Conservation (phyloP, 2,888 invertebrate genomes). For the Orchestes rusci region DNA sequence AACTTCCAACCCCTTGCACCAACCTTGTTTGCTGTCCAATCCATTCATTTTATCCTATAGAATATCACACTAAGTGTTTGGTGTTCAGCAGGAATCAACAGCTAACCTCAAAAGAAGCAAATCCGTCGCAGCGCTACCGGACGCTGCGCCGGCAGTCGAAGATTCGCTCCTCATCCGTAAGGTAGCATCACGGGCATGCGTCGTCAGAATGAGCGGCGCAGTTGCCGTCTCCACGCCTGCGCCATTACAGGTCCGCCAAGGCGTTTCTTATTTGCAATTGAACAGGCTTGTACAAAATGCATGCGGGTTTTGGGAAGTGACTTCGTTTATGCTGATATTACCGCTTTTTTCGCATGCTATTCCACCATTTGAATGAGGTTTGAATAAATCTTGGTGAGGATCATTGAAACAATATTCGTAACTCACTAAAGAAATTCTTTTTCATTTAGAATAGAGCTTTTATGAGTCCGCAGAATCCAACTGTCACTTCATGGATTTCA, state of each 20-base stretch:
- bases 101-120: conserved; percentile 18
- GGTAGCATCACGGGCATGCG: conserved; percentile 24
- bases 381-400: too few relatives aligned
- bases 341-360: too few relatives aligned
- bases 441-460: too few relatives aligned
- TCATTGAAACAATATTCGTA: too few relatives aligned
- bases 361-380: too few relatives aligned
- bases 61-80: conserved; percentile 37
- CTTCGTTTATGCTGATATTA: background rate
- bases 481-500: too few relatives aligned
- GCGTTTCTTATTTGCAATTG: background rate
- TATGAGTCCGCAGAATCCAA: too few relatives aligned
- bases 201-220: conserved; percentile 43
- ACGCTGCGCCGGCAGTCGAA: conserved; percentile 26
- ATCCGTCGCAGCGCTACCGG: conserved; percentile 34
- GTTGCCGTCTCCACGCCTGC: conserved; percentile 45
- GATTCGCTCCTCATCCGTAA: conserved; percentile 25
- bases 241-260: conserved; percentile 45
- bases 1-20: too few relatives aligned
- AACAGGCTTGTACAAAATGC: conserved; percentile 22
- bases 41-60: too few relatives aligned
- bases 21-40: too few relatives aligned
- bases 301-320: conserved; percentile 13
- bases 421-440: too few relatives aligned
- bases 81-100: conserved; percentile 35